A percentile compares a stretch with the other conserved stretches of the same genome.
Conservation (phyloP, 2,113 vertebrate species). For the Chiloscyllium plagiosum region DNA sequence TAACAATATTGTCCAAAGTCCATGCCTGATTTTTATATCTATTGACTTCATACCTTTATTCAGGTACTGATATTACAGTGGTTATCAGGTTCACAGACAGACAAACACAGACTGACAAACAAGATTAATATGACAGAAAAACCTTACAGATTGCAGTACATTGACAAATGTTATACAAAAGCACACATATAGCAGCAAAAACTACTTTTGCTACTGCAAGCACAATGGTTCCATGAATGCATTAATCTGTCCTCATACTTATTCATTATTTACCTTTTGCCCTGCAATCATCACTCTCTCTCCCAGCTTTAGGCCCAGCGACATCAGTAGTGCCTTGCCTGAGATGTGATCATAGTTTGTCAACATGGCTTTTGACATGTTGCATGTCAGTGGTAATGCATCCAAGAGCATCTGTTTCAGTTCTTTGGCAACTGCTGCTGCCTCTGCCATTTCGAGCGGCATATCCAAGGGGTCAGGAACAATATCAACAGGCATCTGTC, state of each 20-base stretch:
- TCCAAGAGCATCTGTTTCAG: conserved; percentile 72
- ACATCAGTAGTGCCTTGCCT: conserved; percentile 62
- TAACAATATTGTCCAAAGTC: conserved; percentile 31
- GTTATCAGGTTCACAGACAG: conserved; percentile 1
- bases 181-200: conserved; percentile 3
- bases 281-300: conserved; percentile 89
- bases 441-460: conserved; percentile 89
- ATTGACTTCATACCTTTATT: conserved; percentile 10
- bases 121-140: not conserved
- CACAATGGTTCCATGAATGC: not conserved
- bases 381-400: conserved; percentile 62
- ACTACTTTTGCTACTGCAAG: not conserved
- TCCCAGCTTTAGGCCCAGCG: conserved; percentile 76
- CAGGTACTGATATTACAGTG: conserved; percentile 15
- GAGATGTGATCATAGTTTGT: conserved; percentile 53
- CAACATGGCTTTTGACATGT: conserved; percentile 53
- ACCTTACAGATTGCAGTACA: not conserved
- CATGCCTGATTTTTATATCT: conserved; percentile 19
- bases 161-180: conserved; percentile 1
- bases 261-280: conserved; percentile 72
- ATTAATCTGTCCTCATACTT: conserved; percentile 16
- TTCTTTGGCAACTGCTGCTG: conserved; percentile 78
- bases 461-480: conserved; percentile 90
- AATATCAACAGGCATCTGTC: conserved; percentile 78
- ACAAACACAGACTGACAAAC: conserved; percentile 13